phyloP scores from a whole-genome alignment of 2,888 invertebrate species.

The Philopedon plagiatum region DNA sequence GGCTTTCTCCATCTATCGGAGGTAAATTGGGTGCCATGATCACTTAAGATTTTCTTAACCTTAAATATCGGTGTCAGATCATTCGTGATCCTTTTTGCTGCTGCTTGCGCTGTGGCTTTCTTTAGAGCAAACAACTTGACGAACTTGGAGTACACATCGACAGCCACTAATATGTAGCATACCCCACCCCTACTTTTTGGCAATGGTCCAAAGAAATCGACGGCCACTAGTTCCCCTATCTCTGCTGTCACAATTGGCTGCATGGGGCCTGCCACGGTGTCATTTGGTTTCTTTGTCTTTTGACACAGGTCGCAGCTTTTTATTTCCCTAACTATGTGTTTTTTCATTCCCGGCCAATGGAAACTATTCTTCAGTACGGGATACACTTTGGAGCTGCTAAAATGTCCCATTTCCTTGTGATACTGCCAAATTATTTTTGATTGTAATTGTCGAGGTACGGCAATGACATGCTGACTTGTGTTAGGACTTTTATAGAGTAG shows the following conservation, averaged over 20 bases:
- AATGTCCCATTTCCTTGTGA: slow-evolving; percentile 45
- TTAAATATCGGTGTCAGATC: background rate
- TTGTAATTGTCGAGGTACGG: background rate
- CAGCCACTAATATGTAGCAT: slow-evolving; percentile 52
- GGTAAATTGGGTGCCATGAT: slow-evolving; percentile 55
- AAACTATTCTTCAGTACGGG: slow-evolving; percentile 8
- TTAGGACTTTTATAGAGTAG: background rate
- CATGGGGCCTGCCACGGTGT: background rate
- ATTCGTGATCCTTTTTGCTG: background rate
- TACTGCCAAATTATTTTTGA: background rate
- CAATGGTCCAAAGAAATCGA: slow-evolving; percentile 53
- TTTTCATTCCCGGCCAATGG: slow-evolving; percentile 28
- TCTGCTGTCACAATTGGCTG: slow-evolving; percentile 23
- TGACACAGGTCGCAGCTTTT: slow-evolving; percentile 50
- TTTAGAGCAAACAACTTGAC: slow-evolving; percentile 51
- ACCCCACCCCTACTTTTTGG: slow-evolving; percentile 42
- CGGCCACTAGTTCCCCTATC: slow-evolving; percentile 47
- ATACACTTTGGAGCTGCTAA: slow-evolving; percentile 33
- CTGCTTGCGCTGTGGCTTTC: slow-evolving; percentile 22
- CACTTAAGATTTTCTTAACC: slow-evolving; percentile 16
- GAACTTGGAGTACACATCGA: slow-evolving; percentile 54
- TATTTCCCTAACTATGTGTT: slow-evolving; percentile 10
- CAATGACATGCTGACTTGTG: background rate
- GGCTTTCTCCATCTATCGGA: slow-evolving; percentile 44
- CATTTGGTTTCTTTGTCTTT: slow-evolving; percentile 34